Conservation (phyloP, 2,113 vertebrate species). For the Narcine bancroftii region DNA sequence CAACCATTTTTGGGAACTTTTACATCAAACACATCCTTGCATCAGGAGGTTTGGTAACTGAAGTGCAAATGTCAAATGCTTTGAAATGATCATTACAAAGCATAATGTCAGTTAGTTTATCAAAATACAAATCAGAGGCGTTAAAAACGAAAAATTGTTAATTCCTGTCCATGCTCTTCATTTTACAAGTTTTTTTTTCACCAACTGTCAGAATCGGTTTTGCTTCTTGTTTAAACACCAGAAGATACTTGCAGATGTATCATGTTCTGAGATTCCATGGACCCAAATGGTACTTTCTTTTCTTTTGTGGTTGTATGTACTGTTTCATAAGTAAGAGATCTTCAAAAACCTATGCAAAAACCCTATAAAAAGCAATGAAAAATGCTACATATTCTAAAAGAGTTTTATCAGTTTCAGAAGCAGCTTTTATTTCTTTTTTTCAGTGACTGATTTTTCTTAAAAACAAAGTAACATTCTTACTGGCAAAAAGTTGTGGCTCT, state of each 20-base stretch:
- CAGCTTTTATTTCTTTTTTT: slow-evolving; percentile 70
- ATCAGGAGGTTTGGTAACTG: not conserved
- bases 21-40: not conserved
- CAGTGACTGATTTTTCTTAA: slow-evolving; percentile 45
- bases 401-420: slow-evolving; percentile 66
- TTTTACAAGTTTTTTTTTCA: not conserved
- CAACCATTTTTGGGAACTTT: not conserved
- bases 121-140: not conserved
- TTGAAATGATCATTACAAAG: not conserved
- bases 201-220: slow-evolving; percentile 33
- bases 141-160: not conserved
- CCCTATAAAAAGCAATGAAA: slow-evolving; percentile 58
- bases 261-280: slow-evolving; percentile 48
- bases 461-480: not conserved
- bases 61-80: not conserved
- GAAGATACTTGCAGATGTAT: slow-evolving; percentile 44
- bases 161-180: not conserved
- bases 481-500: not conserved
- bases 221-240: slow-evolving; percentile 12
- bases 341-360: slow-evolving; percentile 45
- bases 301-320: slow-evolving; percentile 57
- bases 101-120: not conserved
- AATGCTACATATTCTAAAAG: slow-evolving; percentile 53
- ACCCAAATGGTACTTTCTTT: slow-evolving; percentile 66
- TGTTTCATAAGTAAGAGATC: slow-evolving; percentile 55